Conservation (phyloP, 2,113 vertebrate genomes). For the Perognathus longimembris region DNA sequence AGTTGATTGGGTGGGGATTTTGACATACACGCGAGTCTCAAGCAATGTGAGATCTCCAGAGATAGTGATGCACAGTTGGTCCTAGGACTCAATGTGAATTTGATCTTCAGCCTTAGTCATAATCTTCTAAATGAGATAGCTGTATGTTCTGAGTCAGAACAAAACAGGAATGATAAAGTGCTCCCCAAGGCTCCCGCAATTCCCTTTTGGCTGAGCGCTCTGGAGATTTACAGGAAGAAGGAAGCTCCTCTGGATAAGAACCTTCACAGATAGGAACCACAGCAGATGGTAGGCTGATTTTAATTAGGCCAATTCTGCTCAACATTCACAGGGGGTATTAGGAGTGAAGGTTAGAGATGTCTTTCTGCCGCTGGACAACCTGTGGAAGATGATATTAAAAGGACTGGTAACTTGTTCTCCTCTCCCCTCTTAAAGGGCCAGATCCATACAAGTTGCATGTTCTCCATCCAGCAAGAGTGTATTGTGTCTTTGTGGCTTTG, state of each 20-base stretch:
- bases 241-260: not conserved
- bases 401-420: not conserved
- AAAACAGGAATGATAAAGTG: not conserved
- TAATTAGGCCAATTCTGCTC: not conserved
- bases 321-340: not conserved
- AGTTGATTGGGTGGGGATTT: not conserved
- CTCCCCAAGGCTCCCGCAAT: not conserved
- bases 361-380: not conserved
- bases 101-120: not conserved
- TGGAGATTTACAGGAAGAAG: not conserved
- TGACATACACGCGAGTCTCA: not conserved
- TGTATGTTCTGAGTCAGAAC: constrained; percentile 27
- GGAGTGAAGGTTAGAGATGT: not conserved
- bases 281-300: not conserved
- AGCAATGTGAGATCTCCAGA: not conserved
- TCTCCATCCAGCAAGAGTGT: not conserved
- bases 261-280: not conserved
- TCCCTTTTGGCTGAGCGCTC: not conserved
- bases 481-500: not conserved
- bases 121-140: not conserved
- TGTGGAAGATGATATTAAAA: not conserved
- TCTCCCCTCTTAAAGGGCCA: not conserved
- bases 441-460: not conserved
- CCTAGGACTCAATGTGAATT: not conserved
- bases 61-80: not conserved